Percentiles rank a stretch among this genome's conserved stretches.
These are phyloP conservation scores for Colletes collaris DNA, from an alignment of 2,888 invertebrate genomes.

Conservation along the genomic window DNA sequence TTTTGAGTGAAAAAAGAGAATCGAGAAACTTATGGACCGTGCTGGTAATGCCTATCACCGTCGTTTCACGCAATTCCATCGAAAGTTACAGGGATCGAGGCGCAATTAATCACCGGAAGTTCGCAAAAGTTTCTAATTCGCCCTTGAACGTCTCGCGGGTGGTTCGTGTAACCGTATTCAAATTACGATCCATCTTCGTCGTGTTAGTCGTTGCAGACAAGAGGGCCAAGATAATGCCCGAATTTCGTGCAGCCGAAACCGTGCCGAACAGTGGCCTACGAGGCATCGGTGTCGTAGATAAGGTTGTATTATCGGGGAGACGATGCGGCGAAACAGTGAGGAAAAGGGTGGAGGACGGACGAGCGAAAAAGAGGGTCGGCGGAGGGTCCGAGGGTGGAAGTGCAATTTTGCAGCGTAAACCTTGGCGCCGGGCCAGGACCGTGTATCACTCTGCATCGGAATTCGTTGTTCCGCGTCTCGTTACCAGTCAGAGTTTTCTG, in stretches of 20 bases:
- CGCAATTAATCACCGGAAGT: constrained; percentile 34
- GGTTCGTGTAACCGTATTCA: constrained; percentile 5
- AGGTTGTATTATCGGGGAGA: constrained; percentile 75
- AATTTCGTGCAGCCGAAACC: constrained; percentile 51
- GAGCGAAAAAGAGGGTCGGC: constrained; percentile 50
- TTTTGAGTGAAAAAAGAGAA: no score
- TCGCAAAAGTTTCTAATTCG: constrained; percentile 43
- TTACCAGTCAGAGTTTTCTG: constrained; percentile 76
- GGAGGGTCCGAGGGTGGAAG: constrained; percentile 63
- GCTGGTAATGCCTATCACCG: no score
- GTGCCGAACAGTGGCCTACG: constrained; percentile 48
- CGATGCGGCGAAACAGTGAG: constrained; percentile 55
- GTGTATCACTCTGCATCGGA: constrained; percentile 79
- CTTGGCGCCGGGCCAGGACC: constrained; percentile 76
- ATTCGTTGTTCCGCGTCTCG: constrained; percentile 80
- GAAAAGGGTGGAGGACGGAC: constrained; percentile 24
- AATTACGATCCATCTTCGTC: constrained; percentile 44
- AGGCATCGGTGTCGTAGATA: constrained; percentile 65
- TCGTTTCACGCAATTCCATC: no score
- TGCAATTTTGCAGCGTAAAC: constrained; percentile 78
- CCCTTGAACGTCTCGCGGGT: constrained; percentile 26
- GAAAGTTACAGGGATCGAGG: neutral
- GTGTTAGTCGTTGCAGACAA: neutral
- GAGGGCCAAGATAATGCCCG: constrained; percentile 40
- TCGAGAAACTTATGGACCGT: no score